Evolutionary conservation across 2,113 vertebrate species (phyloP).

Genomic region (Poicephalus meyeri): DNA sequence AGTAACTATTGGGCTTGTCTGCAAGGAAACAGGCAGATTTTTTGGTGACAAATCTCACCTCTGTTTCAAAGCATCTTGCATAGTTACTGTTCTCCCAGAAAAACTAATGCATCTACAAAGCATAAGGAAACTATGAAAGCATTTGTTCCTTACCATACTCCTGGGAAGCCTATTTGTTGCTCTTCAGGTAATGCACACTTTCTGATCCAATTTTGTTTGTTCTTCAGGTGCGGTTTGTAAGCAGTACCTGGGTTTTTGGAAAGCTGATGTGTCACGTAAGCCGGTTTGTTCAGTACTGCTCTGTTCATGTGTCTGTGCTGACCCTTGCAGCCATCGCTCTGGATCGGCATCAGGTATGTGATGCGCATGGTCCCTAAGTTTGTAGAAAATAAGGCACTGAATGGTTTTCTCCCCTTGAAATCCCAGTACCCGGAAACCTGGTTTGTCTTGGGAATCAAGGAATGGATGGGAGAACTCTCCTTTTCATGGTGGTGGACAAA

Average conservation of each 20-base stretch:
- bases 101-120: neutral
- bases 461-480: neutral
- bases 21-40: neutral
- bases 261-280: conserved; percentile 82
- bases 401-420: neutral
- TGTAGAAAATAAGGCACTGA: neutral
- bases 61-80: neutral
- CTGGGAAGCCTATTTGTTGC: neutral
- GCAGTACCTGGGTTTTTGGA: conserved; percentile 82
- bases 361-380: rapidly evolving
- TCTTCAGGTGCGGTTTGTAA: conserved; percentile 78
- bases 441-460: neutral
- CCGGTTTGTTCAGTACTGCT: conserved; percentile 82
- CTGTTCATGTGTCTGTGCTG: conserved; percentile 79
- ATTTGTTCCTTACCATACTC: neutral
- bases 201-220: neutral
- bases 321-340: conserved; percentile 80
- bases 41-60: neutral
- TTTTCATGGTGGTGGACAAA: neutral
- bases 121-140: neutral
- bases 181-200: neutral
- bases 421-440: neutral
- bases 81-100: neutral
- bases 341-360: conserved; percentile 76
- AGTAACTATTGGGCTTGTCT: too few relatives aligned